These are phyloP conservation scores for Hirundichthys speculiger DNA, from an alignment of 2,113 vertebrate genomes.

Conservation along the genomic window DNA sequence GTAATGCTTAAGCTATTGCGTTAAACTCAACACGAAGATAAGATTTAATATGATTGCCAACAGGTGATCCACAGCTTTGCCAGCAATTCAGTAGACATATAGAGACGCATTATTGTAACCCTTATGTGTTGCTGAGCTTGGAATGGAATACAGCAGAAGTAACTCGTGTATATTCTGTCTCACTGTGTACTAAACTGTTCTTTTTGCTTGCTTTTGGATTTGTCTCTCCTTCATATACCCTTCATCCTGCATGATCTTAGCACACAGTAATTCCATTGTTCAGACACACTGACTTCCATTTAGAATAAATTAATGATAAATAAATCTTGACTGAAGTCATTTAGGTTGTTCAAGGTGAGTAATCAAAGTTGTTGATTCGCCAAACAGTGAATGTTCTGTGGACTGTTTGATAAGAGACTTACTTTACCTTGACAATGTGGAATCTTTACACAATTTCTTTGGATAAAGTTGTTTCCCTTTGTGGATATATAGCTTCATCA, in stretches of 20 bases:
- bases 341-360: conserved; percentile 26
- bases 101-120: neutral
- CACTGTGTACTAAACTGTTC: neutral
- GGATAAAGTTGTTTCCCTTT: neutral
- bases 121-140: conserved; percentile 13
- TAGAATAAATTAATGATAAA: conserved; percentile 6
- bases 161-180: neutral
- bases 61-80: too few species aligned
- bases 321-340: neutral
- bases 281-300: neutral
- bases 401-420: neutral
- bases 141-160: conserved; percentile 28
- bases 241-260: neutral
- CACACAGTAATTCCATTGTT: neutral
- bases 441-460: neutral
- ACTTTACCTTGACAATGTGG: neutral
- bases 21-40: too few species aligned
- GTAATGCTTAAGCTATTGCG: too few species aligned
- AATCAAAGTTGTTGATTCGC: neutral
- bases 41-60: too few species aligned
- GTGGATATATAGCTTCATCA: neutral
- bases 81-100: neutral
- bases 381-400: neutral
- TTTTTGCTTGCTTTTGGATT: conserved; percentile 6
- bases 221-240: conserved; percentile 3